Evolutionary conservation across 1,140 invertebrate species (phyloP).

Genomic region (Ceratina japonica): DNA sequence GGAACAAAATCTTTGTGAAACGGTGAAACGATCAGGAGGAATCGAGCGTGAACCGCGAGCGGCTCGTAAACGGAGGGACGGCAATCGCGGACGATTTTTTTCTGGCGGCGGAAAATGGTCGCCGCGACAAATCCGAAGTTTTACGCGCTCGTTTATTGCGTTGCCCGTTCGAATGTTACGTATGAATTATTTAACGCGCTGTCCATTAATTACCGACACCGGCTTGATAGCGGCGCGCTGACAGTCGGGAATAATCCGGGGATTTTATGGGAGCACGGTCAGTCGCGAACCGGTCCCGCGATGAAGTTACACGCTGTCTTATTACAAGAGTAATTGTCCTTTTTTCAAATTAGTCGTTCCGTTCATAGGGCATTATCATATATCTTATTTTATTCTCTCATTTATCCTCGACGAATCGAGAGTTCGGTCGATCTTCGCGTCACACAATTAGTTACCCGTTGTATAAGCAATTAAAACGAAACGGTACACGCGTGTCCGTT

Average conservation of each 20-base stretch:
- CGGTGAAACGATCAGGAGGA: too few relatives aligned
- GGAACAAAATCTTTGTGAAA: too few relatives aligned
- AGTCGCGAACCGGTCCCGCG: background rate
- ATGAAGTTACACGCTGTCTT: too few relatives aligned
- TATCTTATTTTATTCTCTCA: too few relatives aligned
- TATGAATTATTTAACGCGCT: conserved; percentile 48
- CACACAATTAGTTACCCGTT: too few relatives aligned
- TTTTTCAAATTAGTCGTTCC: background rate
- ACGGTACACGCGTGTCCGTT: too few relatives aligned
- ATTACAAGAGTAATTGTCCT: too few relatives aligned
- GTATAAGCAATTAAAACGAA: too few relatives aligned
- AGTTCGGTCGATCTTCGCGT: too few relatives aligned
- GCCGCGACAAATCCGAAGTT: conserved; percentile 41
- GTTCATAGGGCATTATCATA: too few relatives aligned
- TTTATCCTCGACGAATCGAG: too few relatives aligned
- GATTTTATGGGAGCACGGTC: conserved; percentile 31
- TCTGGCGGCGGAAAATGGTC: conserved; percentile 25
- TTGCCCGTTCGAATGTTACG: conserved; percentile 29
- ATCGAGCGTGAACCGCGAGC: too few relatives aligned
- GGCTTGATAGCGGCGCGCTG: conserved; percentile 31
- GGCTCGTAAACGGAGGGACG: conserved; percentile 10
- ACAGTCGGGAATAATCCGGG: conserved; percentile 44
- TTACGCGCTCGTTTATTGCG: conserved; percentile 45
- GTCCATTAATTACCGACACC: conserved; percentile 43
- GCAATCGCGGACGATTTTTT: conserved; percentile 25